Evolutionary conservation across 2,113 vertebrate genomes (phyloP).

Genomic region (Stegastes partitus): DNA sequence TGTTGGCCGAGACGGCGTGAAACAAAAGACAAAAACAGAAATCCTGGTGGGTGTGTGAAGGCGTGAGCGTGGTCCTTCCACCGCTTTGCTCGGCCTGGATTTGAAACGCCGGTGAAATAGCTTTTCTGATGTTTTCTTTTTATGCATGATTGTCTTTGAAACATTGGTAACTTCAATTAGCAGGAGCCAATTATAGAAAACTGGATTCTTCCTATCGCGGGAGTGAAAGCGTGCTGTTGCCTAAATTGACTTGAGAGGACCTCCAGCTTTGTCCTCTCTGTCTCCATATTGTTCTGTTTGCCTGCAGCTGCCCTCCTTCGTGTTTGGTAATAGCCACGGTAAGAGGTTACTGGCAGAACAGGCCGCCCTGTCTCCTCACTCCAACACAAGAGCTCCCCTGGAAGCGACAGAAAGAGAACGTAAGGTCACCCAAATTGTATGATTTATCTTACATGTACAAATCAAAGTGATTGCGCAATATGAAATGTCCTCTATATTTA

Average conservation of each 20-base stretch:
- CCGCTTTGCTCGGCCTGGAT: conserved; percentile 17
- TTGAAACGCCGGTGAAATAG: conserved; percentile 2
- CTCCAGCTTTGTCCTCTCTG: not conserved
- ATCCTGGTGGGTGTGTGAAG: conserved; percentile 49
- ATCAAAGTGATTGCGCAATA: not conserved
- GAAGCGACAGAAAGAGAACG: conserved; percentile 10
- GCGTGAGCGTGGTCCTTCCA: conserved; percentile 5
- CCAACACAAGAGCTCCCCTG: conserved; percentile 11
- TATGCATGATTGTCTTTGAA: not conserved
- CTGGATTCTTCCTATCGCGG: no score
- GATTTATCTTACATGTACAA: not conserved
- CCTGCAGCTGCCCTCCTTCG: not conserved
- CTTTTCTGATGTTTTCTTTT: not conserved
- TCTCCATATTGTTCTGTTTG: not conserved
- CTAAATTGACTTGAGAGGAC: not conserved
- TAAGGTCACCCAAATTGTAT: not conserved
- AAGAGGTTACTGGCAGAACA: conserved; percentile 31
- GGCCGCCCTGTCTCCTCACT: conserved; percentile 14
- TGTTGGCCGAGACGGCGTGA: conserved; percentile 18
- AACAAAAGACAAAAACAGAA: conserved; percentile 55
- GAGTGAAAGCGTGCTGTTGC: not conserved
- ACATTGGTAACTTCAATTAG: not conserved
- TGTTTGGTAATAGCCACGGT: conserved; percentile 11
- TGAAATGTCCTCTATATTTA: not conserved
- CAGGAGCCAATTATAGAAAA: no score